phyloP scores from a whole-genome alignment of 2,888 invertebrate species.

The Bhutanitis thaidina region DNA sequence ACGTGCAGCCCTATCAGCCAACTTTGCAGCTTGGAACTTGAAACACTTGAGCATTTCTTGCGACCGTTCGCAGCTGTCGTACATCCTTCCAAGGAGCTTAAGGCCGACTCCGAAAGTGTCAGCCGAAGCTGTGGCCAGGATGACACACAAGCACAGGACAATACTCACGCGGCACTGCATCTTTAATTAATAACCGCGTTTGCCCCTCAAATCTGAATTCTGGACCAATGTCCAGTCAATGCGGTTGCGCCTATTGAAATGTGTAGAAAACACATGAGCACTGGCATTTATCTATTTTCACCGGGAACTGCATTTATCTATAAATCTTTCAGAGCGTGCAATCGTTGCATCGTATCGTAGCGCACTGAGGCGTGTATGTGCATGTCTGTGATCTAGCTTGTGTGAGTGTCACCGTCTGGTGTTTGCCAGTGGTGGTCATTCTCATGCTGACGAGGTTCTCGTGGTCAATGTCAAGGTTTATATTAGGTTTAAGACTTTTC shows the following conservation, averaged over 20 bases:
- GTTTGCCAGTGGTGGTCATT: slow-evolving; percentile 43
- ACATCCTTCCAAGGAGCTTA: slow-evolving; percentile 75
- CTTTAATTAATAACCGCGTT: slow-evolving; percentile 49
- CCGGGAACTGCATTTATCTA: slow-evolving; percentile 80
- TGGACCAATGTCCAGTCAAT: slow-evolving; percentile 59
- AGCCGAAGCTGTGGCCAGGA: slow-evolving; percentile 49
- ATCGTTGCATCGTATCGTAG: slow-evolving; percentile 74
- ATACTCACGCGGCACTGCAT: slow-evolving; percentile 69
- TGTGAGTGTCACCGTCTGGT: slow-evolving; percentile 33
- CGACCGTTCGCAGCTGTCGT: slow-evolving; percentile 81
- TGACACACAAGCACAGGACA: slow-evolving; percentile 59
- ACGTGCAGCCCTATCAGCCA: slow-evolving; percentile 82
- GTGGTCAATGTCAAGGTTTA: slow-evolving; percentile 55
- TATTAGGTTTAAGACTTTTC: slow-evolving; percentile 28
- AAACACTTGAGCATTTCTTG: slow-evolving; percentile 85
- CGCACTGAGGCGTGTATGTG: slow-evolving; percentile 69
- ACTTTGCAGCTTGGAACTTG: slow-evolving; percentile 84
- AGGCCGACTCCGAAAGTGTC: slow-evolving; percentile 66
- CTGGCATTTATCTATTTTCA: slow-evolving; percentile 79
- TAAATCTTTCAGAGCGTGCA: slow-evolving; percentile 81
- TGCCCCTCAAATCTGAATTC: slow-evolving; percentile 38
- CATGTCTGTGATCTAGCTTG: slow-evolving; percentile 27
- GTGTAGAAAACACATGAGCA: slow-evolving; percentile 72
- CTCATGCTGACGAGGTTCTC: slow-evolving; percentile 40
- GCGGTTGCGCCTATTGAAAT: slow-evolving; percentile 73